Percentiles rank a stretch among this genome's conserved stretches.
Evolutionary conservation across 2,888 invertebrate genomes (phyloP).

Genomic region (Trachelus tabidus): DNA sequence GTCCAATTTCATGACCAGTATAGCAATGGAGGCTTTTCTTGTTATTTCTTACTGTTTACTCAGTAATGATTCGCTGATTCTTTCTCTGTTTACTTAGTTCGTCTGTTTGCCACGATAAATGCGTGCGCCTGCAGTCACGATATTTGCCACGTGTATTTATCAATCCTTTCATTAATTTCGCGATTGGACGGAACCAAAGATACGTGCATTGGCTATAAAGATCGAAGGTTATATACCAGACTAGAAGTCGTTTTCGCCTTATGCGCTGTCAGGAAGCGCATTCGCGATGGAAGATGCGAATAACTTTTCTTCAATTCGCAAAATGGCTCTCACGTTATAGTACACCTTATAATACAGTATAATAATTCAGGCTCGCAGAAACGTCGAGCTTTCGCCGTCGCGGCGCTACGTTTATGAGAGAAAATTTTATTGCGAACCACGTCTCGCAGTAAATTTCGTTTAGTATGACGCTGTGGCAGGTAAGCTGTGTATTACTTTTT

Average conservation of each 20-base stretch:
- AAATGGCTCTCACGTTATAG: neutral
- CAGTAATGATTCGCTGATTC: neutral
- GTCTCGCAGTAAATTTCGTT: neutral
- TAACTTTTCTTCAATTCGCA: neutral
- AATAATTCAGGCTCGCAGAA: neutral
- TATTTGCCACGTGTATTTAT: neutral
- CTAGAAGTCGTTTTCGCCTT: neutral
- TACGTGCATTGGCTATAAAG: neutral
- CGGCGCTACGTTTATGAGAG: neutral
- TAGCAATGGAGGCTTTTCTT: neutral
- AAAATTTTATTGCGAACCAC: neutral
- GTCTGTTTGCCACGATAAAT: neutral
- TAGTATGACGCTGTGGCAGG: neutral
- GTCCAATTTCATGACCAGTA: neutral
- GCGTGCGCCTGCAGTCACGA: too few relatives aligned
- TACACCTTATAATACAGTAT: neutral
- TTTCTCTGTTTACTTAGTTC: neutral
- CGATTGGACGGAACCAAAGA: neutral
- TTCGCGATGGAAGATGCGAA: neutral
- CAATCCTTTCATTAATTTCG: neutral
- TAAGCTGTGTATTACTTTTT: neutral
- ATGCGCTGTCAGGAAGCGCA: neutral
- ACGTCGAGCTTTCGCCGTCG: neutral
- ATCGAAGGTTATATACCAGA: neutral
- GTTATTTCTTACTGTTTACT: neutral